Evolutionary conservation across 2,888 invertebrate species (phyloP).

Genomic region (Aromia moschata): DNA sequence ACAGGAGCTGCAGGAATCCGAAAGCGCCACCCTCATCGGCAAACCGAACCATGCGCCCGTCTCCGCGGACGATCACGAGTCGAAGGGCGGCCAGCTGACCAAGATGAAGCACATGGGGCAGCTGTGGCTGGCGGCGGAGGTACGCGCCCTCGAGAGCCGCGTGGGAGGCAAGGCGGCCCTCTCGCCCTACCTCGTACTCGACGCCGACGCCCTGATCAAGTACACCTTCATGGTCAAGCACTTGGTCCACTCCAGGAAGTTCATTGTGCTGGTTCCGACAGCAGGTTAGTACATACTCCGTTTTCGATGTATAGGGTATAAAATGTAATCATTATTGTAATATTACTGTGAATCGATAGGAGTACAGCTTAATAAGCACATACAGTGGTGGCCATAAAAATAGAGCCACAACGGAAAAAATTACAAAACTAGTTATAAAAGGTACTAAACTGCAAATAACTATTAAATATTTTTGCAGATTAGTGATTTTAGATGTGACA

Average conservation of each 20-base stretch:
- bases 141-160: slow-evolving; percentile 79
- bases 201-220: slow-evolving; percentile 81
- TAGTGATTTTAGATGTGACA: no score
- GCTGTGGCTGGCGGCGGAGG: slow-evolving; percentile 85
- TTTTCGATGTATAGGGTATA: slow-evolving; percentile 1
- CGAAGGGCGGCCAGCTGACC: slow-evolving; percentile 63
- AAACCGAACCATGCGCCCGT: slow-evolving; percentile 17
- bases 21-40: slow-evolving; percentile 37
- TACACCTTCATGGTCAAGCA: slow-evolving; percentile 83
- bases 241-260: slow-evolving; percentile 82
- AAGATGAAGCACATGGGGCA: slow-evolving; percentile 88
- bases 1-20: slow-evolving; percentile 44
- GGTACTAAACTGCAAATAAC: no score
- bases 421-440: no score
- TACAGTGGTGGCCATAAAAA: no score
- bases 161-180: slow-evolving; percentile 69
- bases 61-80: slow-evolving; percentile 18
- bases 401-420: no score
- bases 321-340: not conserved
- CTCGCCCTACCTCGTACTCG: slow-evolving; percentile 89
- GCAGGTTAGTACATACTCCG: slow-evolving; percentile 72
- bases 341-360: no score
- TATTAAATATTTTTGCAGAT: no score
- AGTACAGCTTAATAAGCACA: no score
- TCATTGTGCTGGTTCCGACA: slow-evolving; percentile 87